phyloP scores from a whole-genome alignment of 92 coral and sea anemone genomes.

The Ricordea florida region DNA sequence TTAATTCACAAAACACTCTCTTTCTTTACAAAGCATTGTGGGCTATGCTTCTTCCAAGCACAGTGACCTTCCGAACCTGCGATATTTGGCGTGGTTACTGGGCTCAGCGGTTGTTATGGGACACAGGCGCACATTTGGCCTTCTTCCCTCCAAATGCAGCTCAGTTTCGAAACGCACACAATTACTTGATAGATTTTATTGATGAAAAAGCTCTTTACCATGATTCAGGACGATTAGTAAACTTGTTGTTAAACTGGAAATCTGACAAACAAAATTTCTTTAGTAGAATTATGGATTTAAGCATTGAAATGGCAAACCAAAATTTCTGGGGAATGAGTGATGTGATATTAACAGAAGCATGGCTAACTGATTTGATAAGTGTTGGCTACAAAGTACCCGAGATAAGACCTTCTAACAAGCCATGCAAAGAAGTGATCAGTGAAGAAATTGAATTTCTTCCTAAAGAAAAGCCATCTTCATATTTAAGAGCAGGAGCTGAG shows the following conservation, averaged over 20 bases:
- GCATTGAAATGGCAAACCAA: conserved; percentile 65
- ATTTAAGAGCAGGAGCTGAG: too few species aligned
- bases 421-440: conserved; percentile 35
- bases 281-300: conserved; percentile 64
- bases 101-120: conserved; percentile 94
- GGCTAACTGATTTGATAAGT: too few species aligned
- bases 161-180: conserved; percentile 82
- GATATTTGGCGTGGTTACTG: conserved; percentile 99
- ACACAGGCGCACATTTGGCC: conserved; percentile 72
- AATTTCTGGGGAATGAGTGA: conserved; percentile 71
- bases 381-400: conserved; percentile 71
- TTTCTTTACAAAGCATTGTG: too few species aligned
- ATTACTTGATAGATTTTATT: conserved; percentile 73
- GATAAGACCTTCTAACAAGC: conserved; percentile 16
- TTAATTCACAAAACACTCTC: too few species aligned
- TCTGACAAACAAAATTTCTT: conserved; percentile 69
- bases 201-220: conserved; percentile 85
- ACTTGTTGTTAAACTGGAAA: conserved; percentile 66
- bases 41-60: too few species aligned
- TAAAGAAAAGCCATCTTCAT: conserved; percentile 75
- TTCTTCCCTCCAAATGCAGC: conserved; percentile 87
- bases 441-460: conserved; percentile 14
- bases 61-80: too few species aligned
- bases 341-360: conserved; percentile 70
- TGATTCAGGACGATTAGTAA: conserved; percentile 75